Conservation (phyloP, 2,888 invertebrate species). For the Parochlus steinenii region DNA sequence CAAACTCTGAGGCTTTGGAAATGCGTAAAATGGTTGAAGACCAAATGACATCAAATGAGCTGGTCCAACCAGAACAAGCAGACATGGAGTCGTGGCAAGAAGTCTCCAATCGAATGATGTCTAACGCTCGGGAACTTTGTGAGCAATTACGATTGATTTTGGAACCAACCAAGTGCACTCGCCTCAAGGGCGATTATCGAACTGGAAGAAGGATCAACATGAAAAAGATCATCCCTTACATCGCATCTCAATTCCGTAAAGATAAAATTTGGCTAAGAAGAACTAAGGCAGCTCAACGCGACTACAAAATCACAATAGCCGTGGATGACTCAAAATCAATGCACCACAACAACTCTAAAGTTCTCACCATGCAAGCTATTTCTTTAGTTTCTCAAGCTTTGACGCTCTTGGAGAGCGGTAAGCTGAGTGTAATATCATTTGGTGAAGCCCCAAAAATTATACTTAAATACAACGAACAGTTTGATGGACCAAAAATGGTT, state of each 20-base stretch:
- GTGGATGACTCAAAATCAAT: slow-evolving; percentile 90
- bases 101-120: slow-evolving; percentile 28
- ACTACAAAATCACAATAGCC: slow-evolving; percentile 91
- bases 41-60: slow-evolving; percentile 20
- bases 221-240: slow-evolving; percentile 95
- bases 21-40: slow-evolving; percentile 25
- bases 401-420: slow-evolving; percentile 83
- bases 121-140: slow-evolving; percentile 68
- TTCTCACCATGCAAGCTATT: slow-evolving; percentile 86
- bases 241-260: slow-evolving; percentile 96
- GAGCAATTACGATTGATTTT: slow-evolving; percentile 86
- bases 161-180: slow-evolving; percentile 86
- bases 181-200: slow-evolving; percentile 87
- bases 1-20: slow-evolving; percentile 21
- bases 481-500: slow-evolving; percentile 63
- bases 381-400: slow-evolving; percentile 81
- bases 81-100: slow-evolving; percentile 27
- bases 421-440: slow-evolving; percentile 80
- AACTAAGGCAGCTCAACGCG: slow-evolving; percentile 85
- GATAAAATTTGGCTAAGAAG: slow-evolving; percentile 97
- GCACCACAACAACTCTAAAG: slow-evolving; percentile 78
- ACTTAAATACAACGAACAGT: slow-evolving; percentile 72
- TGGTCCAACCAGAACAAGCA: slow-evolving; percentile 21
- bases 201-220: slow-evolving; percentile 96
- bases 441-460: slow-evolving; percentile 73